Evolutionary conservation across 2,888 invertebrate species (phyloP).

Genomic region (Teleogryllus oceanicus): DNA sequence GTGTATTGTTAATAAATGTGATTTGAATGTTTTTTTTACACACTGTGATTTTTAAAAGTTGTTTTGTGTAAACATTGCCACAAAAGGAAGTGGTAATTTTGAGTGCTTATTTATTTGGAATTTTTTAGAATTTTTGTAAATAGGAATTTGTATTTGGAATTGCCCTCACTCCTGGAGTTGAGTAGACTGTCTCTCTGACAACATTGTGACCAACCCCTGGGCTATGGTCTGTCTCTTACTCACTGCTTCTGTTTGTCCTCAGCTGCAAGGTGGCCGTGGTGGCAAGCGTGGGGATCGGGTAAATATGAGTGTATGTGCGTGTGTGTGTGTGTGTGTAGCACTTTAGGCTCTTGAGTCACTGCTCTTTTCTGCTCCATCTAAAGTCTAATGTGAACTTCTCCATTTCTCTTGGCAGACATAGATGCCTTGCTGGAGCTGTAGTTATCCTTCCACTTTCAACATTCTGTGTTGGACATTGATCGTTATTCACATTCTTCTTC

Average conservation of each 20-base stretch:
- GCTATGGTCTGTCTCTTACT: not conserved
- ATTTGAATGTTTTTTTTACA: too few relatives aligned
- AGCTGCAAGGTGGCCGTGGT: conserved; percentile 2
- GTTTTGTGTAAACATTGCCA: too few relatives aligned
- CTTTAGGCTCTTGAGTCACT: not conserved
- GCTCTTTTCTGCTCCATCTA: not conserved
- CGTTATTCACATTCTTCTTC: too few relatives aligned
- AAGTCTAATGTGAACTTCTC: not conserved
- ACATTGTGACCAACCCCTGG: not conserved
- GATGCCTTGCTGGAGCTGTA: not conserved
- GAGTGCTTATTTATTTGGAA: not conserved
- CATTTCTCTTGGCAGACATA: not conserved
- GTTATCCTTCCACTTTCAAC: not conserved
- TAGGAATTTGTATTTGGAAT: conserved; percentile 10
- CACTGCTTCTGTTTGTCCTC: conserved; percentile 1
- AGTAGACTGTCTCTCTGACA: not conserved
- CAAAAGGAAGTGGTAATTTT: not conserved
- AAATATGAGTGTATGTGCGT: not conserved
- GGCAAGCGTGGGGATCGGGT: not conserved
- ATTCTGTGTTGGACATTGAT: not conserved
- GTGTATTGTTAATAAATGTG: too few relatives aligned
- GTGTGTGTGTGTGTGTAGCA: not conserved
- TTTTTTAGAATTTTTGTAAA: not conserved
- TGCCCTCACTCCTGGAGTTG: not conserved
- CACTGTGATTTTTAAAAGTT: too few relatives aligned